A percentile compares a stretch with the other conserved stretches of the same genome.
phyloP scores from a whole-genome alignment of 1,140 invertebrate genomes.

The Scaptomyza montana region DNA sequence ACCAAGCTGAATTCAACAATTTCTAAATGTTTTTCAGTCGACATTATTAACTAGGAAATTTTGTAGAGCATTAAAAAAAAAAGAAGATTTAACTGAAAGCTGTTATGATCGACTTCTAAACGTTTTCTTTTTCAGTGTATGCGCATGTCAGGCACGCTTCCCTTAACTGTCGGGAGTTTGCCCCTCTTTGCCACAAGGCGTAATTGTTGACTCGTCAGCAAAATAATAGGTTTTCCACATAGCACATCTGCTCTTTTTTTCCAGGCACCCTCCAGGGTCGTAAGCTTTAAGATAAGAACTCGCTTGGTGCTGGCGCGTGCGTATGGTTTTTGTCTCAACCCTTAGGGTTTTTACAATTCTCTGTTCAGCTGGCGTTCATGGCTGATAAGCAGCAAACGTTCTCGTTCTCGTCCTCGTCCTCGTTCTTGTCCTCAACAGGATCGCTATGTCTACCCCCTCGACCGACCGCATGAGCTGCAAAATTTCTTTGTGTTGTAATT shows the following conservation, averaged over 20 bases:
- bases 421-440: conserved; percentile 41
- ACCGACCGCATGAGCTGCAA: conserved; percentile 48
- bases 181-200: conserved; percentile 24
- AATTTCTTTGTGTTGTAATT: conserved; percentile 41
- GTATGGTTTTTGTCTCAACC: conserved; percentile 37
- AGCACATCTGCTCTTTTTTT: conserved; percentile 70
- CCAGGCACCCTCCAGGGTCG: conserved; percentile 40
- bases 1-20: conserved; percentile 55
- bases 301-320: conserved; percentile 20
- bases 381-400: conserved; percentile 59
- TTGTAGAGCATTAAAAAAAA: conserved; percentile 21
- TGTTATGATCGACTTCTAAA: conserved; percentile 1
- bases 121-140: not conserved
- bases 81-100: conserved; percentile 20
- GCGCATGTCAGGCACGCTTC: conserved; percentile 57
- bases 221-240: conserved; percentile 15
- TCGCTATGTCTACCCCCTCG: conserved; percentile 62
- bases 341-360: conserved; percentile 41
- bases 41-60: conserved; percentile 60
- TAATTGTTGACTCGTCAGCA: conserved; percentile 45
- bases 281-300: conserved; percentile 76
- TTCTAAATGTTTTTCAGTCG: conserved; percentile 61
- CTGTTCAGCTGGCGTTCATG: conserved; percentile 55
- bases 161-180: conserved; percentile 4
- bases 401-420: conserved; percentile 36